A percentile compares a stretch with the other conserved stretches of the same genome.
Conservation (phyloP, 2,888 invertebrate species). For the Portevinia maculata region DNA sequence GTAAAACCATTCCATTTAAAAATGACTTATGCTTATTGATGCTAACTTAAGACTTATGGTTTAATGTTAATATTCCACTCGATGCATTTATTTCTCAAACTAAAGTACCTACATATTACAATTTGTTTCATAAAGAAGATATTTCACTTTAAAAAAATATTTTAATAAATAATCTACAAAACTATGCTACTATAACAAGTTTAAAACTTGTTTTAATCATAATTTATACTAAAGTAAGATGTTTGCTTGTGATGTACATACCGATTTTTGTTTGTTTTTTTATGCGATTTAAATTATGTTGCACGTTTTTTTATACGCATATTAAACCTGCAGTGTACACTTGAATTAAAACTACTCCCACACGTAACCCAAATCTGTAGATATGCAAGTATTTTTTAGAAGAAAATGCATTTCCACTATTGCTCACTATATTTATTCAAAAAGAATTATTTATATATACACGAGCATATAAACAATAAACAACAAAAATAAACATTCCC, state of each 20-base stretch:
- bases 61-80: background rate
- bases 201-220: conserved; percentile 55
- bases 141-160: conserved; percentile 60
- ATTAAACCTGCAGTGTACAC: too few relatives aligned
- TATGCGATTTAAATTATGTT: conserved; percentile 13
- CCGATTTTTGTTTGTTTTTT: conserved; percentile 10
- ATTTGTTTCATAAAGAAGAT: conserved; percentile 58
- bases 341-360: too few relatives aligned
- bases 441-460: too few relatives aligned
- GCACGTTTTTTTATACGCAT: conserved; percentile 14
- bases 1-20: conserved; percentile 13
- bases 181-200: conserved; percentile 36
- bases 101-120: conserved; percentile 25
- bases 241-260: conserved; percentile 32
- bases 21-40: conserved; percentile 43
- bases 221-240: background rate
- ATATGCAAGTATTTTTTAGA: too few relatives aligned
- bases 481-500: too few relatives aligned
- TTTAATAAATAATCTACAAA: conserved; percentile 75
- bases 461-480: too few relatives aligned
- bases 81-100: conserved; percentile 12
- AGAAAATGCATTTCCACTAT: too few relatives aligned
- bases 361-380: too few relatives aligned
- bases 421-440: too few relatives aligned
- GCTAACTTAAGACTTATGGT: conserved; percentile 39